phyloP scores from a whole-genome alignment of 2,888 invertebrate genomes.

The Sesia apiformis region DNA sequence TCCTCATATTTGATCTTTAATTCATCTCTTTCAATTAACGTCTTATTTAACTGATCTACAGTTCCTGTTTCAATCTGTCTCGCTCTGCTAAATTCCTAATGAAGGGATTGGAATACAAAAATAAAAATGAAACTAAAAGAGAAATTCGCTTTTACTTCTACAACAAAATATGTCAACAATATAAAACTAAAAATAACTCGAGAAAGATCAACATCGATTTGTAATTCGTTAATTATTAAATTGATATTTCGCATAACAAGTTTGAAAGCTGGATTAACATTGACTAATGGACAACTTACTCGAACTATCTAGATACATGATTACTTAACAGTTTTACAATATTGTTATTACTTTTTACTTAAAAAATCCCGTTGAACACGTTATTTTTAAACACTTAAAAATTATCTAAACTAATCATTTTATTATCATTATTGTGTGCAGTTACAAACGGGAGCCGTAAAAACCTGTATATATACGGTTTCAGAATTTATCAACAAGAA shows the following conservation, averaged over 20 bases:
- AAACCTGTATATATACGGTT: constrained; percentile 12
- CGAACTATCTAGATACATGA: constrained; percentile 66
- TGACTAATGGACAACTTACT: constrained; percentile 68
- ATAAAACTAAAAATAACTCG: constrained; percentile 54
- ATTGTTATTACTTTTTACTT: constrained; percentile 55
- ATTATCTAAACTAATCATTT: constrained; percentile 55
- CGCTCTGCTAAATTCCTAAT: constrained; percentile 55
- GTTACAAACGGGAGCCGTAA: constrained; percentile 37
- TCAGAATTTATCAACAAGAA: constrained; percentile 33
- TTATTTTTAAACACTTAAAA: constrained; percentile 57
- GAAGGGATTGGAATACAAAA: constrained; percentile 43
- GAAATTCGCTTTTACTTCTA: constrained; percentile 44
- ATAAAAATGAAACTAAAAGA: constrained; percentile 35
- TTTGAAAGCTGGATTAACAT: constrained; percentile 62
- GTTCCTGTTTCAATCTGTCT: constrained; percentile 52
- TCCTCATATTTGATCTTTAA: constrained; percentile 53
- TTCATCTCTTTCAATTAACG: constrained; percentile 44
- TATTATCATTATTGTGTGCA: constrained; percentile 57
- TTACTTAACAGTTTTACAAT: constrained; percentile 70
- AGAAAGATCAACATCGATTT: constrained; percentile 53
- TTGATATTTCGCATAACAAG: constrained; percentile 62
- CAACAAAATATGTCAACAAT: constrained; percentile 51
- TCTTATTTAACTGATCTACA: constrained; percentile 45
- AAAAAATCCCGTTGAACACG: constrained; percentile 71
- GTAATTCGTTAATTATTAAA: constrained; percentile 39